A percentile compares a stretch with the other conserved stretches of the same genome.
Conservation (phyloP, 2,888 invertebrate species). For the Neria commutata region DNA sequence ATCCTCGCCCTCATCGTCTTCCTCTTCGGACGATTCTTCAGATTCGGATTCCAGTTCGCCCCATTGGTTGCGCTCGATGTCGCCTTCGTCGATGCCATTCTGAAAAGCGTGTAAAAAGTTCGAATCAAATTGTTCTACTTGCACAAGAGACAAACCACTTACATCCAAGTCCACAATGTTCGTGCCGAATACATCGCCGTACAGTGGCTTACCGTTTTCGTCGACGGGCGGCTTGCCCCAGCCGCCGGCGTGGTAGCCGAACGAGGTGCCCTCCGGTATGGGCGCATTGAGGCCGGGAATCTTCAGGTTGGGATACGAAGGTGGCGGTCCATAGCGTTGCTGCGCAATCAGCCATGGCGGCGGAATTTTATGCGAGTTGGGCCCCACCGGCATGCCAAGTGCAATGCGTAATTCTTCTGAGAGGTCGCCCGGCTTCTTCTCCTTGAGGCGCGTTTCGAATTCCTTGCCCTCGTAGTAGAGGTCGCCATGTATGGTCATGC, state of each 20-base stretch:
- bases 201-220: conserved; percentile 95
- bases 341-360: conserved; percentile 86
- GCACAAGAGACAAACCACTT: conserved; percentile 47
- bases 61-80: conserved; percentile 94
- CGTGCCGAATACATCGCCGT: conserved; percentile 98
- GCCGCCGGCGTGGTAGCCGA: conserved; percentile 99
- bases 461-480: conserved; percentile 99
- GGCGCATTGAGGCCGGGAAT: conserved; percentile 98
- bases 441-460: conserved; percentile 95
- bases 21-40: conserved; percentile 69
- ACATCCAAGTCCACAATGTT: conserved; percentile 75
- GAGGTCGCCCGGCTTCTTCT: conserved; percentile 98
- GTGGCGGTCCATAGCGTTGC: conserved; percentile 90
- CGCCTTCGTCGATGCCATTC: conserved; percentile 78
- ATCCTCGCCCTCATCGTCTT: conserved; percentile 70
- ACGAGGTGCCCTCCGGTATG: conserved; percentile 96
- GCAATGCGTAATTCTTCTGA: conserved; percentile 95
- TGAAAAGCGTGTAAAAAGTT: conserved; percentile 41
- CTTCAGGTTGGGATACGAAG: conserved; percentile 97
- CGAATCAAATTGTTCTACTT: neutral
- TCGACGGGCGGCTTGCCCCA: conserved; percentile 99
- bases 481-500: conserved; percentile 99
- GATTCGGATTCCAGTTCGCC: conserved; percentile 93
- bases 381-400: conserved; percentile 98
- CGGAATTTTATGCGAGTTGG: conserved; percentile 87